Evolutionary conservation across 2,113 vertebrate species (phyloP).

Genomic region (Pteropus alecto): DNA sequence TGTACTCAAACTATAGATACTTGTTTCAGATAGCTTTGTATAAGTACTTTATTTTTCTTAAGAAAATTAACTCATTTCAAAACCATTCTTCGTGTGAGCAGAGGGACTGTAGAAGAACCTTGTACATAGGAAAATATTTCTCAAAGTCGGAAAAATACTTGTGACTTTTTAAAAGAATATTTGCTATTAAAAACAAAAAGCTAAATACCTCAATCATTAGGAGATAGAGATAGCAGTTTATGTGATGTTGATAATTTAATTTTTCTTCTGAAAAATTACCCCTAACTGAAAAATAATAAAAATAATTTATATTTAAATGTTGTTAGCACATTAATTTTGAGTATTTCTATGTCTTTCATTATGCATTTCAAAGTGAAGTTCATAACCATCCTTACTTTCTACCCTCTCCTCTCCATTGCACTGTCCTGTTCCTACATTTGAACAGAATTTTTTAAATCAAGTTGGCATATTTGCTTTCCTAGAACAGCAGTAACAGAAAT

Average conservation of each 20-base stretch:
- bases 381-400: not conserved
- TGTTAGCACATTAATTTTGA: not conserved
- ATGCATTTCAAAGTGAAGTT: constrained; percentile 24
- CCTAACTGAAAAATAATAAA: not conserved
- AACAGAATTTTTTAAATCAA: not conserved
- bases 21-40: not conserved
- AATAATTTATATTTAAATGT: not conserved
- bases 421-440: not conserved
- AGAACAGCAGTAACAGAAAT: not conserved
- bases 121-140: constrained; percentile 38
- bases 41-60: constrained; percentile 7
- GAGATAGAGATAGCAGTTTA: not conserved
- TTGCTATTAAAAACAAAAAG: constrained; percentile 1
- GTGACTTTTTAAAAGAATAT: not conserved
- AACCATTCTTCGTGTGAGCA: not conserved
- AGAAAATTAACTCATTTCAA: constrained; percentile 51
- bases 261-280: constrained; percentile 12
- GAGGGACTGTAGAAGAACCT: not conserved
- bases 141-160: not conserved
- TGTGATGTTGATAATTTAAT: constrained; percentile 19
- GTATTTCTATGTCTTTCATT: not conserved
- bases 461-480: not conserved
- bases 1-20: not conserved
- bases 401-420: not conserved
- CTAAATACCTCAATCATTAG: not conserved